Evolutionary conservation across 2,888 invertebrate species (phyloP).

Genomic region (Troides helena): DNA sequence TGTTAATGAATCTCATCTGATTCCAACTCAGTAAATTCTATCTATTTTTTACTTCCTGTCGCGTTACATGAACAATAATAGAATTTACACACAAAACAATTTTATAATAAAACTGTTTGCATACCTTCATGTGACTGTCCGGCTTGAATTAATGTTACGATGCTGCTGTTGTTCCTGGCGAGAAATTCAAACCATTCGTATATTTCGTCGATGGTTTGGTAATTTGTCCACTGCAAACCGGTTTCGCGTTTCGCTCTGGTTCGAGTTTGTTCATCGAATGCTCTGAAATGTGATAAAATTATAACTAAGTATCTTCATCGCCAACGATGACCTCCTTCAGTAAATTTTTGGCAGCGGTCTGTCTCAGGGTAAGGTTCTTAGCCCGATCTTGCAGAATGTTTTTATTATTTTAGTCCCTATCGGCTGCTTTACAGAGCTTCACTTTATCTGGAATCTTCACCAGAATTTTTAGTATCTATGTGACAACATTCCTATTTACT

Average conservation of each 20-base stretch:
- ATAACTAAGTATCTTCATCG: not conserved
- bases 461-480: too few relatives aligned
- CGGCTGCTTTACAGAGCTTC: too few relatives aligned
- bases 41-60: too few relatives aligned
- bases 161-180: conserved; percentile 44
- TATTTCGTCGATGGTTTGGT: conserved; percentile 69
- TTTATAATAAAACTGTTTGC: not conserved
- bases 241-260: conserved; percentile 54
- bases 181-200: conserved; percentile 75
- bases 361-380: not conserved
- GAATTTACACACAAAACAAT: too few relatives aligned
- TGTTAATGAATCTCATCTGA: too few relatives aligned
- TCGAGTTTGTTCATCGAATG: conserved; percentile 57
- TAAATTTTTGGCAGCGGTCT: not conserved
- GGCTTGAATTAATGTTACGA: conserved; percentile 65
- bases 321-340: not conserved
- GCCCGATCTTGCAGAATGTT: too few relatives aligned
- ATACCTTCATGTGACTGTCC: conserved; percentile 71
- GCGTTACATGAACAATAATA: too few relatives aligned
- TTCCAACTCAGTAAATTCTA: too few relatives aligned
- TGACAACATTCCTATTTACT: too few relatives aligned
- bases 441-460: too few relatives aligned
- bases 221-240: conserved; percentile 60
- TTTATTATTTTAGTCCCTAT: too few relatives aligned
- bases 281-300: conserved; percentile 48